These are phyloP conservation scores for Tachina lurida DNA, from an alignment of 2,888 invertebrate species.

Conservation along the genomic window DNA sequence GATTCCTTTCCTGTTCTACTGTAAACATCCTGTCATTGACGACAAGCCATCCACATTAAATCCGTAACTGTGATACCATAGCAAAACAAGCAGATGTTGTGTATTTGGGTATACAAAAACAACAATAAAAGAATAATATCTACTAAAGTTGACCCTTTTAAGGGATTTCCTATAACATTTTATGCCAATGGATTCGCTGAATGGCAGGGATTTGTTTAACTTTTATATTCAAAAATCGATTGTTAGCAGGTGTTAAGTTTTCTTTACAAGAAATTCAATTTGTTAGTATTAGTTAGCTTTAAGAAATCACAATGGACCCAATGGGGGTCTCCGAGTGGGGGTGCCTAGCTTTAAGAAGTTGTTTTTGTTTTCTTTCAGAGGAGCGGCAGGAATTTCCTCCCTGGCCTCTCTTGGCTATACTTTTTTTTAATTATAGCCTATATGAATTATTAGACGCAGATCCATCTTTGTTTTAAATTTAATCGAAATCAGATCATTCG, in stretches of 20 bases:
- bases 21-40: background rate
- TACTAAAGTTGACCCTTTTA: background rate
- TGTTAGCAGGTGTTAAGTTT: background rate
- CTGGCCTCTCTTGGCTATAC: too few species aligned
- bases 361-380: background rate
- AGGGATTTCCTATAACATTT: background rate
- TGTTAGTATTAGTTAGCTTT: background rate
- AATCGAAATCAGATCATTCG: too few species aligned
- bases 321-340: too few species aligned
- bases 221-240: background rate
- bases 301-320: too few species aligned
- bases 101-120: background rate
- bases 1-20: background rate
- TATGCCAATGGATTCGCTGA: background rate
- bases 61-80: background rate
- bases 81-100: conserved; percentile 22
- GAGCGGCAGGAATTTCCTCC: too few species aligned
- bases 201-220: background rate
- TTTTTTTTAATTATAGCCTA: background rate
- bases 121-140: background rate
- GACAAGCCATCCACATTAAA: conserved; percentile 1
- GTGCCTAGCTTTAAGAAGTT: too few species aligned
- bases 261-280: background rate
- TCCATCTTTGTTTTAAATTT: too few species aligned
- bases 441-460: too few species aligned